Base-by-base conservation (phyloP, 2,113 vertebrate species). In the Platycercus adscitus region DNA sequence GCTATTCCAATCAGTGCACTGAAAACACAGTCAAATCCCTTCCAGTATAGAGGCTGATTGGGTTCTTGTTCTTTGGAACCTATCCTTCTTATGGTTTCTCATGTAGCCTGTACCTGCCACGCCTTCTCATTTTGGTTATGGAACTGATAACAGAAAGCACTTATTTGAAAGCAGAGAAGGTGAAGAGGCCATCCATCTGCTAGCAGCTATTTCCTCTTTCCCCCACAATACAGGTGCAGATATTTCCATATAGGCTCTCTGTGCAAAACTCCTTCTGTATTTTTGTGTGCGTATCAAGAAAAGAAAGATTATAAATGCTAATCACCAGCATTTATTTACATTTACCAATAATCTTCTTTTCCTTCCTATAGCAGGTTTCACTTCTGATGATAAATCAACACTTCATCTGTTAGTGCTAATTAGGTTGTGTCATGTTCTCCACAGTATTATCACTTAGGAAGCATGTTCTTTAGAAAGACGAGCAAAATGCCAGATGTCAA, bases 381-480 rank as follows among this genome's bases (percentile, higher is more conserved):
- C 60, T 94, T 90, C 55, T 91, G 29, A 50, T 73, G 64, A 91
- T 78, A 91, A 91, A 92, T 86, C 71, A 91, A 28, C 85, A 82
- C 87, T 86, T 94, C 33, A 60, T 75, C 35, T 84, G 33, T 66
- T 88, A 75, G 39, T 91, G 81, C 28, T 97, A 94, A 91, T 96
- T 93, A 93, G 82, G 47, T 83, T 1, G 25, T 60, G 43, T 70
- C 17, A 4, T 73, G 50, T 83, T 93, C 76, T 91, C 37, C 47
- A 55, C 33, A 33, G 68, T 70, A 91, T 52, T 73, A 64, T 25
- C 68, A 37, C 46, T 93, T 86, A 50, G 64, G 68, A 94, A 88
- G 33, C 35, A 68, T 0, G 0, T 79, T 89, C 66, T 88, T 81
- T 68, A 76, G 10, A 3, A 9, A 79, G 11, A 19, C 0, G 9